Conservation (phyloP, 2,113 vertebrate species). For the Marmota monax region DNA sequence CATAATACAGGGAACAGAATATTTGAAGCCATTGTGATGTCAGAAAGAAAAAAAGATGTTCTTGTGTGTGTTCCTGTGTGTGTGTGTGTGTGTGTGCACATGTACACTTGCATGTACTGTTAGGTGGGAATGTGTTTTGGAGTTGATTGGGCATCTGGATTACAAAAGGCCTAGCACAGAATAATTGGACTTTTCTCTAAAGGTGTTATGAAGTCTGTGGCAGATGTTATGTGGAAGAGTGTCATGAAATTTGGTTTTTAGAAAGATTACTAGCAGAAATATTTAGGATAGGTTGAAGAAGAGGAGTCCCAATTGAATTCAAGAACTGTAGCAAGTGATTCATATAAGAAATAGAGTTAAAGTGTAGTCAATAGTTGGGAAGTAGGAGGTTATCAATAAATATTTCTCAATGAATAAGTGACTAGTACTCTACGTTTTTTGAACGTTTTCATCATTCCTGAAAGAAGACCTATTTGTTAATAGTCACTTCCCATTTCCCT, state of each 20-base stretch:
- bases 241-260: background rate
- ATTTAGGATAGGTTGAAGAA: background rate
- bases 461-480: background rate
- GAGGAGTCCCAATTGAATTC: background rate
- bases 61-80: background rate
- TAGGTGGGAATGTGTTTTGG: background rate
- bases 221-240: background rate
- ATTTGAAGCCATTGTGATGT: background rate
- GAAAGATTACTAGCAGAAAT: background rate
- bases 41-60: background rate
- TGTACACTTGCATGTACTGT: background rate
- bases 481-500: background rate
- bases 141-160: background rate
- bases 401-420: background rate
- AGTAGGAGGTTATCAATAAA: constrained; percentile 12
- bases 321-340: background rate
- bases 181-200: background rate
- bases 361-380: background rate
- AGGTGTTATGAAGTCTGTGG: background rate
- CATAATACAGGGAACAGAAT: background rate
- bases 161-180: background rate
- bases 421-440: background rate
- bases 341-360: background rate
- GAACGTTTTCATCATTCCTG: background rate
- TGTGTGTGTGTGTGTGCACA: background rate